Conservation (phyloP, 2,113 vertebrate genomes). For the Nerophis ophidion region DNA sequence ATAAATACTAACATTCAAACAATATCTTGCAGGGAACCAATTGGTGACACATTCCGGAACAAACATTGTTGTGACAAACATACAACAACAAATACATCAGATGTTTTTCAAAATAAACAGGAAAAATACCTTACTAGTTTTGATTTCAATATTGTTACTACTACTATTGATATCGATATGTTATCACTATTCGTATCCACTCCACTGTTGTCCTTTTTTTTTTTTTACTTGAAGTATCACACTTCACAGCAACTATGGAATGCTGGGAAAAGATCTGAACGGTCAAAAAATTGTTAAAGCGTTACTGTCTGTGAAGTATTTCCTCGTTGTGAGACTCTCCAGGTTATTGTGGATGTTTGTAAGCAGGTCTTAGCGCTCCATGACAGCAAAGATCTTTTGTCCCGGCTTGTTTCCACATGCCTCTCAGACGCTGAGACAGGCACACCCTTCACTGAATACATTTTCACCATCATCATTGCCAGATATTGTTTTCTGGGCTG, state of each 20-base stretch:
- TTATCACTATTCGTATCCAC: too few species aligned
- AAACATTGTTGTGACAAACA: too few species aligned
- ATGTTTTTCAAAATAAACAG: too few species aligned
- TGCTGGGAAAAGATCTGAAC: too few species aligned
- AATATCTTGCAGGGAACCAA: too few species aligned
- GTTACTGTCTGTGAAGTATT: not conserved
- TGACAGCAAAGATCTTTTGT: not conserved
- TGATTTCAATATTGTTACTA: too few species aligned
- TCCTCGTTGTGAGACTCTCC: not conserved
- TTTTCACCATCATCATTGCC: not conserved
- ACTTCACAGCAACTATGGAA: not conserved
- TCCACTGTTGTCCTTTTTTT: not conserved
- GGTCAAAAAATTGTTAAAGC: not conserved
- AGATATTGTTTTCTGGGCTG: not conserved
- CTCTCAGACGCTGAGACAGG: not conserved
- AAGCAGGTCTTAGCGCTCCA: not conserved
- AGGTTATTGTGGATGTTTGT: not conserved
- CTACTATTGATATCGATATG: too few species aligned
- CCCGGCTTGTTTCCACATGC: constrained; percentile 4
- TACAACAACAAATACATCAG: too few species aligned
- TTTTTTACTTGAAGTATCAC: not conserved
- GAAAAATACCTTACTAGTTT: too few species aligned
- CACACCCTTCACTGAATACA: not conserved
- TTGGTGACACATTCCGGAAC: too few species aligned
- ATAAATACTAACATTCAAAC: too few species aligned